These are phyloP conservation scores for Hystrix brachyura DNA, from an alignment of 2,113 vertebrate species.

Conservation along the genomic window DNA sequence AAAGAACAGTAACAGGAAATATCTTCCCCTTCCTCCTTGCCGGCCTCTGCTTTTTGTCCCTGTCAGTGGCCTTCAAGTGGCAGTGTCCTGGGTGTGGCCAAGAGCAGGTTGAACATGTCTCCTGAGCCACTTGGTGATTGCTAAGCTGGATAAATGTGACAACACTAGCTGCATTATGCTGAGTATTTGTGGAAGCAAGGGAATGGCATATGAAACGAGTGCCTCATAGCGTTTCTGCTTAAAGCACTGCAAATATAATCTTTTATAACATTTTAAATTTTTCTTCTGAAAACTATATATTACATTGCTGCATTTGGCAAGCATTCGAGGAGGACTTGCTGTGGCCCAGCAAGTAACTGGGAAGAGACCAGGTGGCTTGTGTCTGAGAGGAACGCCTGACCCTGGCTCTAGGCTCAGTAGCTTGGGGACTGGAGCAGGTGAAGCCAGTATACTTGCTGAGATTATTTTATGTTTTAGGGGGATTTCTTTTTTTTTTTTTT, in stretches of 20 bases:
- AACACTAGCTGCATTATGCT: not conserved
- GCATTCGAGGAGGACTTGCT: not conserved
- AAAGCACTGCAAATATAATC: not conserved
- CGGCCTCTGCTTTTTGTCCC: constrained; percentile 40
- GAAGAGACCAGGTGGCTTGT: not conserved
- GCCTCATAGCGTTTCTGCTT: not conserved
- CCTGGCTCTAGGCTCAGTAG: not conserved
- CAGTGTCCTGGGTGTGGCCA: constrained; percentile 62
- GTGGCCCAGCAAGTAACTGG: not conserved
- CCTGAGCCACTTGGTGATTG: not conserved
- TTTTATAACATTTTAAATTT: not conserved
- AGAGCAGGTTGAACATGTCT: constrained; percentile 67
- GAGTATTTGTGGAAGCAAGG: not conserved
- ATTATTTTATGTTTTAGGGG: not conserved
- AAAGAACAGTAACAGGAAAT: not conserved
- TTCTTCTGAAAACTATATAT: not conserved
- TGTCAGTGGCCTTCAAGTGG: constrained; percentile 62
- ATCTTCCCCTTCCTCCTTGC: constrained; percentile 1
- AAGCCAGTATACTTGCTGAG: not conserved
- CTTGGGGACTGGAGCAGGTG: not conserved
- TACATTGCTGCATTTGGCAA: not conserved
- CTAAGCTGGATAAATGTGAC: not conserved
- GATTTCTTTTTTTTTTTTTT: not conserved
- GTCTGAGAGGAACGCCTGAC: not conserved
- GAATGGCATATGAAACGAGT: not conserved